A percentile compares a stretch with the other conserved stretches of the same genome.
Conservation (phyloP, 2,888 invertebrate genomes). For the Microplitis manilae region DNA sequence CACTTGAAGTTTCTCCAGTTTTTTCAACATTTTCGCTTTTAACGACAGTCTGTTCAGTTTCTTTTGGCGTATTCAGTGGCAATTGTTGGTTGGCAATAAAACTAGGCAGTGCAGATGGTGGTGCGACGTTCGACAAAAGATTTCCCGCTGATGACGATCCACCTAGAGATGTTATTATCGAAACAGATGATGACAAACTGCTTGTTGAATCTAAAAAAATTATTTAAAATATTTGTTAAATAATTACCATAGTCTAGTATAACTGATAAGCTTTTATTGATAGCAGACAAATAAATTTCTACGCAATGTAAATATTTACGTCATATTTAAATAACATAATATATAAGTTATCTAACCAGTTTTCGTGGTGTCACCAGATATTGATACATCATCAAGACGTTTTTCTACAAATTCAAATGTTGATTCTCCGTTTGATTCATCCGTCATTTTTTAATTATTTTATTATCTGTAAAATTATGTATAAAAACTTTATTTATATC, state of each 20-base stretch:
- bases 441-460: slow-evolving; percentile 59
- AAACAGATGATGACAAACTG: slow-evolving; percentile 69
- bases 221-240: not conserved
- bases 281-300: slow-evolving; percentile 32
- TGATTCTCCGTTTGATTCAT: slow-evolving; percentile 68
- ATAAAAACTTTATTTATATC: not conserved
- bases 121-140: slow-evolving; percentile 79
- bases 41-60: not conserved
- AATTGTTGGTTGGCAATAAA: slow-evolving; percentile 74
- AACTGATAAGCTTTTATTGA: slow-evolving; percentile 19
- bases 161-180: slow-evolving; percentile 71
- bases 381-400: slow-evolving; percentile 61
- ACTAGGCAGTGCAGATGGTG: slow-evolving; percentile 79
- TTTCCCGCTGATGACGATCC: slow-evolving; percentile 73
- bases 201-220: slow-evolving; percentile 67
- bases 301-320: slow-evolving; percentile 49
- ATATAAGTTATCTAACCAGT: slow-evolving; percentile 56
- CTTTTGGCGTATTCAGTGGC: slow-evolving; percentile 31
- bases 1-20: slow-evolving; percentile 12
- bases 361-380: slow-evolving; percentile 59
- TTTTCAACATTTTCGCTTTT: slow-evolving; percentile 9
- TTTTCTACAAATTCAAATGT: slow-evolving; percentile 69
- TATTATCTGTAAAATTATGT: not conserved
- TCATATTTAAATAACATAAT: slow-evolving; percentile 32
- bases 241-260: not conserved